Conservation (phyloP, 2,113 vertebrate species). For the Amblyornis subalaris region DNA sequence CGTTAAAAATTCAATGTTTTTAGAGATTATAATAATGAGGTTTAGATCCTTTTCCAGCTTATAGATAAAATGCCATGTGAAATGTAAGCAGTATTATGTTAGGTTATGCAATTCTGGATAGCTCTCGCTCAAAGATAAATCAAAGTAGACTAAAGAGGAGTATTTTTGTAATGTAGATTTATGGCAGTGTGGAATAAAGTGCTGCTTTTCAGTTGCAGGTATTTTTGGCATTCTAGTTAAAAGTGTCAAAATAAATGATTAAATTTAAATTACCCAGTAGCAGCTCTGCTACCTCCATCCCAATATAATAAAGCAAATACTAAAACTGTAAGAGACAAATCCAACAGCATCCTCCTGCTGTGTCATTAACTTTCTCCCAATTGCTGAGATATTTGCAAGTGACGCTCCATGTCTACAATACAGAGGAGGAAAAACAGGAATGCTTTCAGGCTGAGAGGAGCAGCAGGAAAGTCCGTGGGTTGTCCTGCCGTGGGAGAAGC, state of each 20-base stretch:
- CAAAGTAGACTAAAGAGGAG: not conserved
- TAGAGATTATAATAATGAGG: not conserved
- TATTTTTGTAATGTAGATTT: not conserved
- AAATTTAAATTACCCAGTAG: not conserved
- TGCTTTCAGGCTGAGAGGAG: not conserved
- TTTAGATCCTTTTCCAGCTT: not conserved
- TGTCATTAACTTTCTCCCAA: not conserved
- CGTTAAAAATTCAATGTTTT: not conserved
- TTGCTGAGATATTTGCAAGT: not conserved
- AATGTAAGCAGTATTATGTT: not conserved
- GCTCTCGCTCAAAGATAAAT: not conserved
- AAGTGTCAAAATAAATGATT: slow-evolving; percentile 55
- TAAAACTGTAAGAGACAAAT: not conserved
- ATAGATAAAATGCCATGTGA: not conserved
- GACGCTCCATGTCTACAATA: not conserved
- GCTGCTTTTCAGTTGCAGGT: slow-evolving; percentile 4
- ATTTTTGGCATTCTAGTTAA: slow-evolving; percentile 17
- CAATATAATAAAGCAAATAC: not conserved
- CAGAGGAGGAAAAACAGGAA: not conserved
- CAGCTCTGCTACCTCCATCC: not conserved
- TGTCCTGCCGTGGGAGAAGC: not conserved
- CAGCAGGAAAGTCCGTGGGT: not conserved
- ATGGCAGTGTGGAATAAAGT: not conserved
- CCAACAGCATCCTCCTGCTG: not conserved
- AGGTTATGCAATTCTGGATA: not conserved